Evolutionary conservation across 2,113 vertebrate species (phyloP), one percentile per base, ranked within the genome.

Genomic region (Pygoscelis adeliae): DNA sequence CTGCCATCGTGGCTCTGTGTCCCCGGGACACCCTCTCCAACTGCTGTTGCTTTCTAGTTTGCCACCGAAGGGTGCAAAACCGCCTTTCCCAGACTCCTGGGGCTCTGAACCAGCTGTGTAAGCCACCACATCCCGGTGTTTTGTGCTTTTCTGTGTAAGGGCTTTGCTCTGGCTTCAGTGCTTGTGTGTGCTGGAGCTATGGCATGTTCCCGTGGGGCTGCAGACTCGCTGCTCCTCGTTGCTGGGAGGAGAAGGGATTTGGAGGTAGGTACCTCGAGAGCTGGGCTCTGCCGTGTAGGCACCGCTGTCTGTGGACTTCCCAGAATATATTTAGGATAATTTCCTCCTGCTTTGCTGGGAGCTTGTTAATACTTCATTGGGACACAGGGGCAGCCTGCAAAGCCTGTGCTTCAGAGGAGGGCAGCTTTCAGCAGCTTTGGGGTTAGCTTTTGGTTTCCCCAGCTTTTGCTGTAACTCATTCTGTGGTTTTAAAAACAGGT

Each of bases 301-400:
- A 5, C 42, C 5, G 25, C 88, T 1, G 15, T 32, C 77, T 76
- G 66, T 0, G 2, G 73, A 56, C 87, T 96, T 96, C 77, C 63
- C 29, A 21, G 90, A 76, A 94, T 93, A 72, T 32, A 79, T 95
- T 62, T 86, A 82, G 89, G 2, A 19, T 89, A 87, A 97, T 97
- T 97, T 97, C 90, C 91, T 96, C 61, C 63, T 81, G 87, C 93
- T 87, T 96, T 4, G 13, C 83, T n/a, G 42, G 72, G 84, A 96
- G 66, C 93, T 91, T 92, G 95, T 97, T 97, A 96, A 97, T 95
- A 90, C 96, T 98, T 97, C 94, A 91, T 78, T 67, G 95, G 72
- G 93, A 80, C 71, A 32, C 0, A 3, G 67, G 83, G 87, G 62
- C 89, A 93, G 62, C n/a, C 61, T 96, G 80, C 89, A 95, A 93